These are phyloP conservation scores for Shargacucullia verbasci DNA, from an alignment of 2,888 invertebrate genomes.

Conservation along the genomic window DNA sequence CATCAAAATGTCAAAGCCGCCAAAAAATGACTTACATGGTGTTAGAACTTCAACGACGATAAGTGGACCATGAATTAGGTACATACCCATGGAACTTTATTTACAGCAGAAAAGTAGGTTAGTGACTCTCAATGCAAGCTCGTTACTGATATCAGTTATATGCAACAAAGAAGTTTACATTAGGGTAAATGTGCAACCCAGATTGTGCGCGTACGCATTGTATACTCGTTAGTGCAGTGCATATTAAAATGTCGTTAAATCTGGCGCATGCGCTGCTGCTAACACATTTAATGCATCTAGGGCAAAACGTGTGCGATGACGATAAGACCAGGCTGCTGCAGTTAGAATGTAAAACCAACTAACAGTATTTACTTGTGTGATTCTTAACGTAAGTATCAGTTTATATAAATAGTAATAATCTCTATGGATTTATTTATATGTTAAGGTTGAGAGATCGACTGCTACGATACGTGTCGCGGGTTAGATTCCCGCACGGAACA, in stretches of 20 bases:
- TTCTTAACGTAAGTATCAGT: not conserved
- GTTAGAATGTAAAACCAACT: slow-evolving; percentile 9
- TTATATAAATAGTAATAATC: not conserved
- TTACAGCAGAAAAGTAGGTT: slow-evolving; percentile 23
- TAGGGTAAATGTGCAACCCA: slow-evolving; percentile 32
- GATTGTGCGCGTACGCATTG: slow-evolving; percentile 9
- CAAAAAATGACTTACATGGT: too few species aligned
- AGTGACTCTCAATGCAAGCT: slow-evolving; percentile 8
- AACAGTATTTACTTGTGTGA: slow-evolving; percentile 4
- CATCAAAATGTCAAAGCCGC: too few species aligned
- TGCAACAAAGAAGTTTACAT: slow-evolving; percentile 38
- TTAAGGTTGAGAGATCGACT: too few species aligned
- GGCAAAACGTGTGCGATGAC: slow-evolving; percentile 35
- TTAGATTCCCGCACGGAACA: too few species aligned
- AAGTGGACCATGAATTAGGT: too few species aligned
- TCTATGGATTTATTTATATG: not conserved
- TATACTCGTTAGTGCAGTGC: slow-evolving; percentile 19
- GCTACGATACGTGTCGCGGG: too few species aligned
- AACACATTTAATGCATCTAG: slow-evolving; percentile 43
- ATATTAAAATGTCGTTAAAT: slow-evolving; percentile 51
- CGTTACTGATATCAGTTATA: slow-evolving; percentile 15
- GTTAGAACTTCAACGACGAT: too few species aligned
- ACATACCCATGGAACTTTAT: not conserved
- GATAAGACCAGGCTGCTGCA: slow-evolving; percentile 31
- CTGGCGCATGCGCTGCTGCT: slow-evolving; percentile 19